Base-by-base conservation (phyloP, 2,888 invertebrate genomes). In the Bedellia somnulentella region DNA sequence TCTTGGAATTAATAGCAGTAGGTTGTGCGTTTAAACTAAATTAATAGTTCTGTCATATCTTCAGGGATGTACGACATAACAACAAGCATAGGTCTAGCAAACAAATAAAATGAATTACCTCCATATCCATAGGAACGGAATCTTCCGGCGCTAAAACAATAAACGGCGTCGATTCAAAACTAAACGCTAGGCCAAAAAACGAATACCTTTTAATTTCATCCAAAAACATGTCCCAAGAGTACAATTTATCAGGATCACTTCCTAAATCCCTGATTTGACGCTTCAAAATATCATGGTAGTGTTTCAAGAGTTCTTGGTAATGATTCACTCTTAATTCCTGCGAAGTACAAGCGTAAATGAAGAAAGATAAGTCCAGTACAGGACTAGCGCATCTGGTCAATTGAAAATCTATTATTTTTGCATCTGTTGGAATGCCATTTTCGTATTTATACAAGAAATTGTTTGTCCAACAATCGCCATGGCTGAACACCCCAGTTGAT, bases 391-490 rank as follows among this genome's bases (percentile, higher is more conserved):
- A 80, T 46, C 80, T 73, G 0, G 82, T 55, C 25, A 87, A 46
- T 50, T 88, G 88, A 42, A 85, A 88, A 45, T 88, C 88, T 18
- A 88, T 82, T 35, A 87, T 67, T 41, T 81, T 78, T 0, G 77
- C 73, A 34, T 71, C 67, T 4, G 55, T 36, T 0, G 71, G 64
- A 2, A 18, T 24, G 0, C 41, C 39, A 6, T 49, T 34, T 0
- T 44, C 39, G 30, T 71, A 59, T 40, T 78, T 76, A 5, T 79
- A 79, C 1, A 88, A 49, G 40, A 87, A 87, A 48, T 89, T 88
- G n/a, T 85, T 85, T 0, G 82, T 79, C 88, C 88, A 88, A 22
- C 81, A 80, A 47, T 89, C 88, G 0, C 87, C 88, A 34, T 88
- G 87, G 0, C 79, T 80, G 15, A 87, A 78, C 0, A 83, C 82